Base-by-base conservation (phyloP, 2,888 invertebrate genomes). In the Caenorhabditis sulstoni region DNA sequence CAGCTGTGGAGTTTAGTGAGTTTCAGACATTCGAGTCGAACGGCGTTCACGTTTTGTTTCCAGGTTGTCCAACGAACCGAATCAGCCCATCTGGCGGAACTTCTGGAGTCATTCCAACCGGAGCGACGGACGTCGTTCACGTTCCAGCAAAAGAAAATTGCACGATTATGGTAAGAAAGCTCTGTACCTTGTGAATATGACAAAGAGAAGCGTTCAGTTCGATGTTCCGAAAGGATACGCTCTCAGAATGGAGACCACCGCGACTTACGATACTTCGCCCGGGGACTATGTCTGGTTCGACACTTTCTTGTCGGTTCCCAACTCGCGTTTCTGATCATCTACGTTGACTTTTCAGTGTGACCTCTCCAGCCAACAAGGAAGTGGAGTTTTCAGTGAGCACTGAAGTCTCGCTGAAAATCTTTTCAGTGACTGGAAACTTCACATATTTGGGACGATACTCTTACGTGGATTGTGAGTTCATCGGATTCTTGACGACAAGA, bases 191-290 rank as follows among this genome's bases (percentile, higher is more conserved):
- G n/a, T n/a, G n/a, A n/a, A n/a, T n/a, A n/a, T n/a, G n/a, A n/a
- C n/a, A n/a, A n/a, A n/a, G n/a, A n/a, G n/a, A n/a, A n/a, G n/a
- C 8, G 44, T 73, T n/a, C 45, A 73, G 73, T 73, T 73, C 16
- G 64, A 64, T 12, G 50, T 73, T 5, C 73, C 64, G 2, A 64
- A 65, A 45, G 73, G 73, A n/a, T 73, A 35, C 11, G 73, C 73
- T 4, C 2, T 73, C 9, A 64, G 50, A 57, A 41, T 64, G 37
- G 73, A 57, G 14, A 41, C 39, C 4, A 41, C 58, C 4, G 18
- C 73, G n/a, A 14, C n/a, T n/a, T 73, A 73, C 20, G 64, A 73
- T 5, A 29, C 35, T 5, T 73, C 73, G 20, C 73, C 57, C 29
- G 73, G 64, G 11, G 73, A 64, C 44, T 50, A 3, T 16, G 41